phyloP scores from a whole-genome alignment of 2,888 invertebrate genomes.

The Ametastegia equiseti region DNA sequence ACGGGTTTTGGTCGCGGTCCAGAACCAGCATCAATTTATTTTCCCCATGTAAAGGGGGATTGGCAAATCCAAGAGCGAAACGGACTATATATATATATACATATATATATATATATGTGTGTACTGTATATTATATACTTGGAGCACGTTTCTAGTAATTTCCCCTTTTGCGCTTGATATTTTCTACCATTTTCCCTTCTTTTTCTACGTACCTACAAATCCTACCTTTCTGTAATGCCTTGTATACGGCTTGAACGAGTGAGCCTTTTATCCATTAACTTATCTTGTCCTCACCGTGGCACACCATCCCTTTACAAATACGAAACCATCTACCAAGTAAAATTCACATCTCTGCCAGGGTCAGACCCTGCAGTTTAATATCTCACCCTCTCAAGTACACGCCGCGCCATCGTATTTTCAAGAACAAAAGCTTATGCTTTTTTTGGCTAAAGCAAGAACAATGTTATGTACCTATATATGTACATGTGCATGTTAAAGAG shows the following conservation, averaged over 20 bases:
- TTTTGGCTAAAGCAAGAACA: slow-evolving; percentile 21
- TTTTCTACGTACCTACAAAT: neutral
- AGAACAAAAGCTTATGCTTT: slow-evolving; percentile 27
- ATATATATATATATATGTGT: too few species aligned
- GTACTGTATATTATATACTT: too few species aligned
- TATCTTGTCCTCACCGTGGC: slow-evolving; percentile 18
- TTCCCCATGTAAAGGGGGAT: slow-evolving; percentile 32
- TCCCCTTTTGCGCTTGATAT: slow-evolving; percentile 21
- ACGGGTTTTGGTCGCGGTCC: slow-evolving; percentile 10
- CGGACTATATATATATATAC: neutral
- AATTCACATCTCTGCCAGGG: neutral
- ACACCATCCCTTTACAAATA: neutral
- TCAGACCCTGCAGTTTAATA: neutral
- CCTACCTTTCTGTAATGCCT: neutral
- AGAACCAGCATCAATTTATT: slow-evolving; percentile 20
- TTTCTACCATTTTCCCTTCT: neutral
- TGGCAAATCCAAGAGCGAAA: neutral
- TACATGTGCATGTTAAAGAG: neutral
- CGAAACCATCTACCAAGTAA: neutral
- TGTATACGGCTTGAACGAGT: neutral
- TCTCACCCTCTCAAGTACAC: neutral
- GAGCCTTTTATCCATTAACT: slow-evolving; percentile 40
- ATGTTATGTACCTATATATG: neutral
- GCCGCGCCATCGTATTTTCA: neutral
- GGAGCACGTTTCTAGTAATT: neutral